phyloP scores from a whole-genome alignment of 2,797 vertebrate genomes.

The Enteromius afrohamiltoni region DNA sequence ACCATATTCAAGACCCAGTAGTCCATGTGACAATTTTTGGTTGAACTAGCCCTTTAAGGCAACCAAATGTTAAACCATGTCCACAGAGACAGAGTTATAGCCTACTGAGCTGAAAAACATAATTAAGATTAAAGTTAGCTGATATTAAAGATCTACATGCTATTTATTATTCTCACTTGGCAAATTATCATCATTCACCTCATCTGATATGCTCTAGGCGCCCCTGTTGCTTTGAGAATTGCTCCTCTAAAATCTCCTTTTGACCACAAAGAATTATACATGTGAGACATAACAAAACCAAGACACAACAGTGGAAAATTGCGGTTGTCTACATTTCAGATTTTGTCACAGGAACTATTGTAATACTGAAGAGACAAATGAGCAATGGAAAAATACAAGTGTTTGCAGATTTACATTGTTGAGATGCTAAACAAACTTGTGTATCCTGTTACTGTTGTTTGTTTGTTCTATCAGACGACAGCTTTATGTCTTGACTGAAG shows the following conservation, averaged over 20 bases:
- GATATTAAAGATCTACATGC: neutral
- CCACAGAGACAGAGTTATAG: conserved; percentile 12
- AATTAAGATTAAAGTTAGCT: neutral
- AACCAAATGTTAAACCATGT: neutral
- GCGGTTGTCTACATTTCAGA: conserved; percentile 40
- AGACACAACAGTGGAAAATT: conserved; percentile 59
- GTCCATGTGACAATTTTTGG: too few species aligned
- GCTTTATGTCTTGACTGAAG: conserved; percentile 15
- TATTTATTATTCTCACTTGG: neutral
- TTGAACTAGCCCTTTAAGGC: too few species aligned
- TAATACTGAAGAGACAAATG: conserved; percentile 33
- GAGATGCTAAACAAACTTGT: conserved; percentile 29
- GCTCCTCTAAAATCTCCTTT: conserved; percentile 38
- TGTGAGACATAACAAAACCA: conserved; percentile 27
- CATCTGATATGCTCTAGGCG: neutral
- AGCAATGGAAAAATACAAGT: conserved; percentile 31
- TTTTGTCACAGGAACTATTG: conserved; percentile 30
- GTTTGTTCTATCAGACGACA: conserved; percentile 27
- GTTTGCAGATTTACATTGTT: conserved; percentile 33
- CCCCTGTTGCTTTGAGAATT: neutral
- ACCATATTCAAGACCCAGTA: neutral
- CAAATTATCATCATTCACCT: neutral
- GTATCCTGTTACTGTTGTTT: conserved; percentile 32
- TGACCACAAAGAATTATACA: conserved; percentile 56
- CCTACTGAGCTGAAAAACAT: neutral